These are phyloP conservation scores for Drosophila anceps DNA, from an alignment of 2,888 invertebrate species.

Conservation along the genomic window DNA sequence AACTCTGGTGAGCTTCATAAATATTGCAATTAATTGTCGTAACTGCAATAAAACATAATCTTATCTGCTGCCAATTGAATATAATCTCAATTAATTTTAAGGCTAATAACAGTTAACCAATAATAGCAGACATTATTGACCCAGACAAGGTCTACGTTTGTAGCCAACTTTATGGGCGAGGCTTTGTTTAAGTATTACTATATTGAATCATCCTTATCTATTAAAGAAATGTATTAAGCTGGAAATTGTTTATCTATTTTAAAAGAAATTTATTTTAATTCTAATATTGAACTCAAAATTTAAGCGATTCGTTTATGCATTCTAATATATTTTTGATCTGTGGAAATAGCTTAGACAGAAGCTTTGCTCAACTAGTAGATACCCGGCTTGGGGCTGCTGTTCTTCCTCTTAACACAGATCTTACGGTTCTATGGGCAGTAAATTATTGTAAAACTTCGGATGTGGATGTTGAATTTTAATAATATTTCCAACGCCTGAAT, in stretches of 20 bases:
- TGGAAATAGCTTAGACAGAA: too few species aligned
- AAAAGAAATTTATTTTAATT: background rate
- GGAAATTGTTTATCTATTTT: background rate
- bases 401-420: too few species aligned
- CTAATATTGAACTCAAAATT: too few species aligned
- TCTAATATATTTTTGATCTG: too few species aligned
- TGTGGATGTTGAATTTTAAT: too few species aligned
- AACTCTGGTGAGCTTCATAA: slow-evolving; percentile 74
- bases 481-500: too few species aligned
- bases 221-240: too few species aligned
- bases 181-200: background rate
- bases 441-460: too few species aligned
- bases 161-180: background rate
- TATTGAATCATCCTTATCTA: background rate
- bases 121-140: background rate
- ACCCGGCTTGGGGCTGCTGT: too few species aligned
- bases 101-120: slow-evolving; percentile 7
- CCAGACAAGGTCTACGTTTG: background rate
- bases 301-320: too few species aligned
- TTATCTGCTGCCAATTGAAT: slow-evolving; percentile 38
- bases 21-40: slow-evolving; percentile 33
- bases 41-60: slow-evolving; percentile 30
- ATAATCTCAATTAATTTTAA: slow-evolving; percentile 10
- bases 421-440: too few species aligned
- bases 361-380: too few species aligned